phyloP scores from a whole-genome alignment of 2,113 vertebrate species.

The Prochilodus magdalenae region DNA sequence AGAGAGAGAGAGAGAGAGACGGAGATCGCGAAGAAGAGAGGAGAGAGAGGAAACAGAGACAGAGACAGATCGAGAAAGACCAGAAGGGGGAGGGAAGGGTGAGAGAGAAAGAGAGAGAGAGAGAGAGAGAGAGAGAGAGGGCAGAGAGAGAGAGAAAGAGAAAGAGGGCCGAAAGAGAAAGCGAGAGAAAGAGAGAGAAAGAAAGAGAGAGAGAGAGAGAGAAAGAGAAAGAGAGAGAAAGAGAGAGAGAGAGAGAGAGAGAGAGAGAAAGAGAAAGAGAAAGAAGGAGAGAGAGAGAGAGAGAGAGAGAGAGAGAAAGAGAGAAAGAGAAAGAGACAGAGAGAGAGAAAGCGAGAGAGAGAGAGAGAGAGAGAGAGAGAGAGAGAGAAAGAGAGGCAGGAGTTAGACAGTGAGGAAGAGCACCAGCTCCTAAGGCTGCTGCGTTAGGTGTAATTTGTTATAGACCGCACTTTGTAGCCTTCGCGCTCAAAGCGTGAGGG shows the following conservation, averaged over 20 bases:
- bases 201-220: neutral
- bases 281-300: neutral
- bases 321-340: neutral
- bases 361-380: neutral
- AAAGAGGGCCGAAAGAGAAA: too few species aligned
- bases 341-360: neutral
- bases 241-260: neutral
- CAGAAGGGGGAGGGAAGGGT: too few species aligned
- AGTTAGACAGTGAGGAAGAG: too few species aligned
- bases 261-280: neutral
- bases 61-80: too few species aligned
- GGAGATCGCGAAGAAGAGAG: too few species aligned
- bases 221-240: neutral
- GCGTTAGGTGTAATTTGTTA: neutral
- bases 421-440: neutral
- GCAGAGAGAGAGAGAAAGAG: neutral
- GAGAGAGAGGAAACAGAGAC: too few species aligned
- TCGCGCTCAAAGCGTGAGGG: neutral
- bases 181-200: too few species aligned
- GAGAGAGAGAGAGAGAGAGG: neutral
- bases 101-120: neutral
- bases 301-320: neutral
- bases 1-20: neutral
- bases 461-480: neutral
- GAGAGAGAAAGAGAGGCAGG: too few species aligned